Percentiles rank a stretch among this genome's conserved stretches.
Conservation (phyloP, 2,113 vertebrate species). For the Dascyllus trimaculatus region DNA sequence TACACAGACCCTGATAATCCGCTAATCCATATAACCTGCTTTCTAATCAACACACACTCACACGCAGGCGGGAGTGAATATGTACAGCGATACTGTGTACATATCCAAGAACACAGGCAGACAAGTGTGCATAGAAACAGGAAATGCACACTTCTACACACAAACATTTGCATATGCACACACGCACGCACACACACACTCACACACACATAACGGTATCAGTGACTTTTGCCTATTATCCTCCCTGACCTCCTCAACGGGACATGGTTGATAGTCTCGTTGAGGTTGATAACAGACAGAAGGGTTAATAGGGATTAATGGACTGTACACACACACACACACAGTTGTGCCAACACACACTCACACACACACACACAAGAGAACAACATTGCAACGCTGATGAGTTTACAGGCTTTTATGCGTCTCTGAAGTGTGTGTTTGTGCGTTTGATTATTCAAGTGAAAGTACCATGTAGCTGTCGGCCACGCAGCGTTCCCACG, state of each 20-base stretch:
- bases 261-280: constrained; percentile 68
- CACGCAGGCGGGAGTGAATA: constrained; percentile 28
- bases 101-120: constrained; percentile 38
- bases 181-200: background rate
- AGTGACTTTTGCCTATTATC: constrained; percentile 73
- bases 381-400: constrained; percentile 41
- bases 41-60: constrained; percentile 62
- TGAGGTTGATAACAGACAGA: constrained; percentile 72
- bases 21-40: constrained; percentile 83
- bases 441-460: constrained; percentile 55
- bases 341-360: constrained; percentile 19
- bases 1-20: constrained; percentile 84
- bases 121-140: constrained; percentile 23
- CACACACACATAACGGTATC: constrained; percentile 28
- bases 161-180: constrained; percentile 35
- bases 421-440: constrained; percentile 49
- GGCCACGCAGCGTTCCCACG: constrained; percentile 25
- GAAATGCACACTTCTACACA: constrained; percentile 36
- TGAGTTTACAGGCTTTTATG: constrained; percentile 59
- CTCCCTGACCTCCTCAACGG: constrained; percentile 70
- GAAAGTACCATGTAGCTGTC: constrained; percentile 60
- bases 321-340: constrained; percentile 52
- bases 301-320: constrained; percentile 82
- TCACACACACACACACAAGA: constrained; percentile 10
- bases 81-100: constrained; percentile 26